Evolutionary conservation across 2,888 invertebrate genomes (phyloP), one percentile per base, ranked within the genome.

Genomic region (Nymphalis polychloros): DNA sequence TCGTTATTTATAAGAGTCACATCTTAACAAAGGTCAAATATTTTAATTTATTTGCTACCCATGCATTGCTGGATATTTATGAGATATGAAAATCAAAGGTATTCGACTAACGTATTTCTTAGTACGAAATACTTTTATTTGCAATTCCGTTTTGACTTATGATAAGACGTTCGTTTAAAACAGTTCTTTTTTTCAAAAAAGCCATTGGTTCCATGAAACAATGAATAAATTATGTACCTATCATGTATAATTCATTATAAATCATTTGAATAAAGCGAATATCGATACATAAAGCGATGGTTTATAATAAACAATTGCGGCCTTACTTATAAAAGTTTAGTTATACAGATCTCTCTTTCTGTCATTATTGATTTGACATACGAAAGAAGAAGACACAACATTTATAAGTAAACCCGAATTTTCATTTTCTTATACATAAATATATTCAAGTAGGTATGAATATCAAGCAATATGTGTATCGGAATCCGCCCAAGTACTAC

Each of bases 11-110:
- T 16, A 55, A 53, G 65, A 69, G 59, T 71, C 65, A 31, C 50
- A 64, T 69, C 62, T 59, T 67, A 69, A 69, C 72, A 46, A 60
- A 59, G 72, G 67, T 72, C 67, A 72, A 72, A 68, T 68, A 70
- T 72, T 68, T 72, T 68, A 70, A 72, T 72, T 55, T 48, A 68
- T 68, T 68, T 59, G 66, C 68, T 48, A 65, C 55, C 63, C 49
- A 68, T 64, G 62, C 57, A 52, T 47, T 6, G 67, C 50, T 46
- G 55, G 68, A 50, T n/a, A n/a, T 60, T 59, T 57, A 46, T 31
- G 53, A 31, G 52, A 50, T 16, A 19, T 64, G n/a, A 49, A 55
- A 55, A 55, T 65, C 16, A 59, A 65, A 62, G 52, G 50, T 35
- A 65, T 64, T 65, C 47, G 20, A n/a, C 19, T 17, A 52, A 41